Percentiles rank a stretch among this genome's conserved stretches.
Conservation (phyloP, 37 sponge, comb jelly and placozoan genomes). For the Ianthella basta region DNA sequence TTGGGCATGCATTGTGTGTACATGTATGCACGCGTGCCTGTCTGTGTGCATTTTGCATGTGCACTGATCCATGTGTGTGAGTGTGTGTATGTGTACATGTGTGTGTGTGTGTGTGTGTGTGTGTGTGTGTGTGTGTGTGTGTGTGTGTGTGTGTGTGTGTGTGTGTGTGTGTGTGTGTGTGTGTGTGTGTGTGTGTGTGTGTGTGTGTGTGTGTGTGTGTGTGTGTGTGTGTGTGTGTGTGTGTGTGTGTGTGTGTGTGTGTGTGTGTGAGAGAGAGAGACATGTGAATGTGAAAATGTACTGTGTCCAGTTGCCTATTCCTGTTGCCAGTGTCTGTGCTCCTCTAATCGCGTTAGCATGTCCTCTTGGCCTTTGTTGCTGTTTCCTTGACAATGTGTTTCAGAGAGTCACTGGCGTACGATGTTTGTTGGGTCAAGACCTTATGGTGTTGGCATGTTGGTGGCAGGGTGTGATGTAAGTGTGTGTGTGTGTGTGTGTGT, state of each 20-base stretch:
- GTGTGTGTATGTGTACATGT: background rate
- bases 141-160: background rate
- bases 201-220: background rate
- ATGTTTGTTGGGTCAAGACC: constrained; percentile 87
- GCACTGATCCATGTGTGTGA: no score
- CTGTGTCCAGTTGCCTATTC: no score
- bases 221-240: background rate
- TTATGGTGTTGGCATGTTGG: constrained; percentile 96
- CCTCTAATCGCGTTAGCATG: background rate
- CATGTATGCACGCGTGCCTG: no score
- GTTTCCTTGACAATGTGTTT: constrained; percentile 40
- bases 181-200: constrained; percentile 8
- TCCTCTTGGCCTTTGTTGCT: background rate
- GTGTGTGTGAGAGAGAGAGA: no score
- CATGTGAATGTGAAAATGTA: no score
- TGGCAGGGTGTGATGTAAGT: constrained; percentile 96
- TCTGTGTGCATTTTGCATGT: no score
- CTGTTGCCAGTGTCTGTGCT: background rate
- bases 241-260: no score
- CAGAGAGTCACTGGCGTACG: constrained; percentile 85
- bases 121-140: background rate
- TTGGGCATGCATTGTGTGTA: no score
- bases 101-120: background rate
- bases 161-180: constrained; percentile 23
- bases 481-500: background rate